Base-by-base conservation (phyloP, 2,113 vertebrate species). In the Corynorhinus townsendii region DNA sequence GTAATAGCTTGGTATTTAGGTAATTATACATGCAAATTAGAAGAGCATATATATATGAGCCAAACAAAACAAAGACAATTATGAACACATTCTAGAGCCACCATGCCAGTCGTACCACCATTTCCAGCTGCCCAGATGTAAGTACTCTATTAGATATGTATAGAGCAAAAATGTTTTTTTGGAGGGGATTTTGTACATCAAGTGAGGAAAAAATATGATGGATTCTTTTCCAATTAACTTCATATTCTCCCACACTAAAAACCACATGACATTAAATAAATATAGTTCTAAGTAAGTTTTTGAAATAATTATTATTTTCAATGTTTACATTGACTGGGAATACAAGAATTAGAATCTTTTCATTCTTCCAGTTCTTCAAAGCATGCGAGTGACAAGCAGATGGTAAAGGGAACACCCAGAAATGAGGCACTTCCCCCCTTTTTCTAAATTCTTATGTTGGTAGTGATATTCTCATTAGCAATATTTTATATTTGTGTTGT, bases 1-100 rank as follows among this genome's bases (percentile, higher is more conserved):
- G 33, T 97, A 97, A 97, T 97, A 96, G 93, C 96, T 86, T 96
- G 89, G 92, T 73, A 20, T 96, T 97, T 91, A 83, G 72, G 75
- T 79, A 94, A 96, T 96, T 96, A 97, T 26, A 7, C 62, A 97
- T 97, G 97, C 94, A 97, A 96, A 97, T 95, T 72, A 96, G 89
- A 95, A 94, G 89, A 95, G 79, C 62, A 54, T 52, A 85, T 83
- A 94, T 91, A 89, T 83, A 19, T 72, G 81, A 96, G 82, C 68
- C 93, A 96, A 93, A 81, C 89, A 52, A 88, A 96, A 93, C 84
- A 90, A 81, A 96, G 90, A 86, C 76, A 45, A 90, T 96, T 68
- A 49, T 94, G 92, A 90, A 77, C 75, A 95, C 79, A 47, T 59
- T 87, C 54, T 45, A 87, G 86, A 97, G 45, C 66, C 97, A 81